Conservation (phyloP, 2,797 vertebrate species). For the Setipinna tenuifilis region DNA sequence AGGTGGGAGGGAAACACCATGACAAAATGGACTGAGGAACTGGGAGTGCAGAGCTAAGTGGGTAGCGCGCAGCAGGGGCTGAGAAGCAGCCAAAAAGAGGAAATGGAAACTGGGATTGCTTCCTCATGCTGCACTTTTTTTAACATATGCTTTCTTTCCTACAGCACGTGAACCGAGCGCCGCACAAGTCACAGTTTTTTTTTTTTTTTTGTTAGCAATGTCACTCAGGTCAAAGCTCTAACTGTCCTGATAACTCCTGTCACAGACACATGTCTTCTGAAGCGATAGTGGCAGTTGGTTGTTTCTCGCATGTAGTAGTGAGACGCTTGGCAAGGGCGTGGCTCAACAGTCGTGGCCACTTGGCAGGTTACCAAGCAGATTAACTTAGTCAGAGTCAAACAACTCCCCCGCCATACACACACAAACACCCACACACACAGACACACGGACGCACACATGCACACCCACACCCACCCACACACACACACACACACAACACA, state of each 20-base stretch:
- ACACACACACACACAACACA: not conserved
- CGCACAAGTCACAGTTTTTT: not conserved
- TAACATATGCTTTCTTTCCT: constrained; percentile 20
- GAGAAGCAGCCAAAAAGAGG: constrained; percentile 48
- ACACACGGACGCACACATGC: constrained; percentile 7
- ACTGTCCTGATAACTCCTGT: not conserved
- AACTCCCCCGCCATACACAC: not conserved
- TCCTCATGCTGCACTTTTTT: constrained; percentile 59
- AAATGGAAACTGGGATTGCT: constrained; percentile 60
- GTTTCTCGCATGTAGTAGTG: constrained; percentile 37
- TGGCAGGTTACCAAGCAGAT: not conserved
- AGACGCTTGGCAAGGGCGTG: constrained; percentile 40
- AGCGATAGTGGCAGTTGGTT: not conserved
- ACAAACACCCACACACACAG: no score
- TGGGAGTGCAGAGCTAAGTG: not conserved
- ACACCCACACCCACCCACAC: not conserved
- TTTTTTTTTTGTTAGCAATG: not conserved
- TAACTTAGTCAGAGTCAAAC: not conserved
- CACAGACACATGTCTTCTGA: not conserved
- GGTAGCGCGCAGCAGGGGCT: not conserved
- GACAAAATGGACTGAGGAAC: not conserved
- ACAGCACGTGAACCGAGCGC: not conserved
- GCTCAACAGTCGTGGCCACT: not conserved
- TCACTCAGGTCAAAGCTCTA: not conserved
- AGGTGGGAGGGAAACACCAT: not conserved